Conservation (phyloP, 2,888 invertebrate species). For the Synergus laeviventris region DNA sequence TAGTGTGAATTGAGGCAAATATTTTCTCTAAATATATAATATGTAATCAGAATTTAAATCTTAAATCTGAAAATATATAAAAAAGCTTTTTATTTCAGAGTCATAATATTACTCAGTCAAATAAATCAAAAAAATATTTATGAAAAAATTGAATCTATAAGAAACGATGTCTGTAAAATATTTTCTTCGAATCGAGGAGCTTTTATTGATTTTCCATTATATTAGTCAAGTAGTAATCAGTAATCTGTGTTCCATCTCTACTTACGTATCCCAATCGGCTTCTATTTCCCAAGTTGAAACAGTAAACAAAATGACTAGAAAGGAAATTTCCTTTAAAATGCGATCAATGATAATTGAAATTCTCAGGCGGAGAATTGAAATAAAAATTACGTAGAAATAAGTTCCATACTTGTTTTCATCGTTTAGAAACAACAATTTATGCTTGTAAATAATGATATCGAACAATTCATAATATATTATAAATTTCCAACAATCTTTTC, state of each 20-base stretch:
- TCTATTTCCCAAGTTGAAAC: neutral
- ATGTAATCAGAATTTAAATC: no score
- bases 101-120: no score
- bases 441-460: no score
- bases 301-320: neutral
- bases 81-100: no score
- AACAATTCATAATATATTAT: no score
- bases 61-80: no score
- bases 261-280: neutral
- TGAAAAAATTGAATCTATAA: neutral
- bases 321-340: neutral
- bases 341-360: neutral
- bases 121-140: no score
- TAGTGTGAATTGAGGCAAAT: neutral
- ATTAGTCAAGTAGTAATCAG: neutral
- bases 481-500: neutral
- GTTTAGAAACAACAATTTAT: no score
- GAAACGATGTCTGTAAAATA: neutral
- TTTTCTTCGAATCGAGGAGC: neutral
- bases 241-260: neutral
- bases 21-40: no score
- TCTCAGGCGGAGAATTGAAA: neutral
- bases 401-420: no score
- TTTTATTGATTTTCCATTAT: conserved; percentile 12
- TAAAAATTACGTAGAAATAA: neutral